Percentiles rank a stretch among this genome's conserved stretches.
phyloP scores from a whole-genome alignment of 2,797 vertebrate species.

The Takifugu ocellatus region DNA sequence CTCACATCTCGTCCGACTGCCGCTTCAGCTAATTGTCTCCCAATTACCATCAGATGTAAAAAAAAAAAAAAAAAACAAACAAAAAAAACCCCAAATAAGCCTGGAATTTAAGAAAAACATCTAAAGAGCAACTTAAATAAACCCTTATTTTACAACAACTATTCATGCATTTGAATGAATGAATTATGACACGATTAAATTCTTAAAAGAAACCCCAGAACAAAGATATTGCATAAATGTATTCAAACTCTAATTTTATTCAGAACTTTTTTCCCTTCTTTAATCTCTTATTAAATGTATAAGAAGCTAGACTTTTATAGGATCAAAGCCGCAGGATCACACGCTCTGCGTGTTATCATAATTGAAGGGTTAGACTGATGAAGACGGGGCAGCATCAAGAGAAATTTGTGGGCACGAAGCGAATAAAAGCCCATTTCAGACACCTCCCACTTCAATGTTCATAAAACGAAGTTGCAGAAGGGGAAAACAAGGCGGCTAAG shows the following conservation, averaged over 20 bases:
- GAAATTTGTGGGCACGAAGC: slow-evolving; percentile 11
- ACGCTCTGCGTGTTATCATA: slow-evolving; percentile 15
- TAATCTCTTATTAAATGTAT: slow-evolving; percentile 28
- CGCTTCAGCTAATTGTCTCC: slow-evolving; percentile 68
- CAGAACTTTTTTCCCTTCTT: slow-evolving; percentile 3
- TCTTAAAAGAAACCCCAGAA: slow-evolving; percentile 9
- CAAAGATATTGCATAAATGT: slow-evolving; percentile 19
- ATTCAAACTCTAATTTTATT: slow-evolving; percentile 14
- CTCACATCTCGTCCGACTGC: slow-evolving; percentile 71
- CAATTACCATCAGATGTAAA: slow-evolving; percentile 9
- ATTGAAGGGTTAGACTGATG: slow-evolving; percentile 17
- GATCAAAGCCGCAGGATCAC: slow-evolving; percentile 18
- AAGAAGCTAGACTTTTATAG: slow-evolving; percentile 4
- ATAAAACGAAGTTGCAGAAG: slow-evolving; percentile 15
- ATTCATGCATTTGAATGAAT: slow-evolving; percentile 59
- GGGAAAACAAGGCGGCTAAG: slow-evolving; percentile 22
- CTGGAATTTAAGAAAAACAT: too few species aligned
- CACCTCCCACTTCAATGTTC: slow-evolving; percentile 8
- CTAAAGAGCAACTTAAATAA: too few species aligned
- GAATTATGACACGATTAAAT: slow-evolving; percentile 59
- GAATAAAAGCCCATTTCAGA: slow-evolving; percentile 10
- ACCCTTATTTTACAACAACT: slow-evolving; percentile 41
- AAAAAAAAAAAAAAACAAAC: too few species aligned
- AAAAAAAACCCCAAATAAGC: too few species aligned
- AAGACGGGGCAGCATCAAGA: slow-evolving; percentile 17